Base-by-base conservation (phyloP, 2,888 invertebrate species). In the Abrostola tripartita region DNA sequence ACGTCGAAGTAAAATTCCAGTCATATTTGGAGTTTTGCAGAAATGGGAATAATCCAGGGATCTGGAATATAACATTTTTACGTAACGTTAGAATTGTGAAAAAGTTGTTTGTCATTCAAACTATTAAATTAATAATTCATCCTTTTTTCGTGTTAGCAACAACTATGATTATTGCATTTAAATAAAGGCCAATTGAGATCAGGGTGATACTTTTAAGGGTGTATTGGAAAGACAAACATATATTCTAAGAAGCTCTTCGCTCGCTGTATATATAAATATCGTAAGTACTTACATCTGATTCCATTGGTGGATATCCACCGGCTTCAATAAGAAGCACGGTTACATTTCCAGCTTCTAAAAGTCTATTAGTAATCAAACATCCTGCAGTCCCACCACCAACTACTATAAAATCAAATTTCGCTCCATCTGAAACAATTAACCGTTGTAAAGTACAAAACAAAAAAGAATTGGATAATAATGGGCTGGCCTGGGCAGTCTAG, bases 381-480 rank as follows among this genome's bases (percentile, higher is more conserved):
- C 87, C 87, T 0, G 82, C 84, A 0, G 85, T 70, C 0, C 85
- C 86, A 4, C 76, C 84, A 0, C 85, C 85, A 0, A 83, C 76
- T 35, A 87, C 60, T 9, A 87, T 71, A 50, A 80, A 83, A 42
- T 85, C 84, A 53, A 68, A 84, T 0, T 14, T 55, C 0, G 57
- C 69, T 10, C 70, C 73, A 78, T 82, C 83, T 83, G 55, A 7
- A 68, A 72, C 8, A 42, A 47, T 52, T n/a, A n/a, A n/a, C n/a
- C n/a, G n/a, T n/a, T n/a, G n/a, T n/a, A n/a, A n/a, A n/a, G n/a
- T n/a, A n/a, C n/a, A n/a, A n/a, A n/a, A n/a, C n/a, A n/a, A n/a
- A 44, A 35, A n/a, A 24, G 0, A 50, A 40, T 11, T 12, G 24
- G 40, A 11, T 6, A 10, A 10, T n/a, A n/a, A n/a, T n/a, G n/a